A percentile compares a stretch with the other conserved stretches of the same genome.
phyloP scores from a whole-genome alignment of 1,140 invertebrate species.

The Saccostrea glomerata region DNA sequence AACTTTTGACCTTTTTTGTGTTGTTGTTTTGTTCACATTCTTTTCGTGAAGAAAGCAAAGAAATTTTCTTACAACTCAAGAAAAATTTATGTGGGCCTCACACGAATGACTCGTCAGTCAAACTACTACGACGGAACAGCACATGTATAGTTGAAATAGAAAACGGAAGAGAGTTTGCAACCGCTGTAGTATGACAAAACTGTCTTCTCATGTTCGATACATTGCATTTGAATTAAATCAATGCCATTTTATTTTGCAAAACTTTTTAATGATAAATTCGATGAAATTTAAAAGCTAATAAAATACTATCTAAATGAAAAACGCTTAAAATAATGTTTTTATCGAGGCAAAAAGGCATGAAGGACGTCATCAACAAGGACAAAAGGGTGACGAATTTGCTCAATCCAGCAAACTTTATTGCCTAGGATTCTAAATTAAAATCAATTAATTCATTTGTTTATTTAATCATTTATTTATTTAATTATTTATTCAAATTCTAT shows the following conservation, averaged over 20 bases:
- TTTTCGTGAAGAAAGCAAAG: constrained; percentile 52
- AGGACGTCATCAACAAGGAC: no score
- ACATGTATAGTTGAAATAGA: constrained; percentile 1
- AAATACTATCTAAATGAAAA: no score
- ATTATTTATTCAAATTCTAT: no score
- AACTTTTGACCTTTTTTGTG: constrained; percentile 40
- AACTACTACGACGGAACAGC: neutral
- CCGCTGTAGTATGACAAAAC: neutral
- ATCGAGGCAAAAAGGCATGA: no score
- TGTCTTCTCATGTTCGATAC: neutral
- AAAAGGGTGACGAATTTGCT: no score
- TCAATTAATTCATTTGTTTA: no score
- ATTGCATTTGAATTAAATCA: neutral
- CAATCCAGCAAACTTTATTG: no score
- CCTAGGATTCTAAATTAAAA: no score
- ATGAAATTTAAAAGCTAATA: no score
- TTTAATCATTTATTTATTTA: no score
- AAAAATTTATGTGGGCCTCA: neutral
- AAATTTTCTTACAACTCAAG: constrained; percentile 24
- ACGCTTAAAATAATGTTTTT: no score
- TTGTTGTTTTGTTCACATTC: constrained; percentile 48
- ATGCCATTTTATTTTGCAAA: neutral
- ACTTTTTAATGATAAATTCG: no score
- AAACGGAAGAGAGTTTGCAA: constrained; percentile 5
- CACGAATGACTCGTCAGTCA: neutral